These are phyloP conservation scores for Mechanitis messenoides DNA, from an alignment of 2,888 invertebrate species.

Conservation along the genomic window DNA sequence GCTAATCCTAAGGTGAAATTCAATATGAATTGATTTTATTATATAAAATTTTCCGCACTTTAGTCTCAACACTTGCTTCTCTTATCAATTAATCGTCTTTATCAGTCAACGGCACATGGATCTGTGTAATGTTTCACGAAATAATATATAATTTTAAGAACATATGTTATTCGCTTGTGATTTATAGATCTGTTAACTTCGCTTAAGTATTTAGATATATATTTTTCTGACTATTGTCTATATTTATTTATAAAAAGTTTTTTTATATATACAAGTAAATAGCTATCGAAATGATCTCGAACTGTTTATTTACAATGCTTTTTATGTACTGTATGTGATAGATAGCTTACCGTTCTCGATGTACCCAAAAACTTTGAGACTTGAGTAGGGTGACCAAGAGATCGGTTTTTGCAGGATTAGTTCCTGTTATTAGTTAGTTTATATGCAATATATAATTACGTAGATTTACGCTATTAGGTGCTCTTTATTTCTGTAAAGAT, in stretches of 20 bases:
- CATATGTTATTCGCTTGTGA: conserved; percentile 30
- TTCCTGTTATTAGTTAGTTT: not conserved
- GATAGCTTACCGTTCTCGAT: not conserved
- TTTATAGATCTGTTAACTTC: conserved; percentile 32
- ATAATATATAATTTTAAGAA: conserved; percentile 26
- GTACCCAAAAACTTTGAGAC: too few species aligned
- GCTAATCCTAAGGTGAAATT: too few species aligned
- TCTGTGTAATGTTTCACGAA: conserved; percentile 39
- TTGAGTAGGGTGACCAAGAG: too few species aligned
- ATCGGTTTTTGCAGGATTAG: not conserved
- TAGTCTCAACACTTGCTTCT: conserved; percentile 2
- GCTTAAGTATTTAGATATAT: conserved; percentile 4
- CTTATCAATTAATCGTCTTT: conserved; percentile 9
- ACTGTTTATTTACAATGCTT: not conserved
- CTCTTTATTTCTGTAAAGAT: conserved; percentile 5
- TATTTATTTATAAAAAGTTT: not conserved
- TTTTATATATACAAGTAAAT: not conserved
- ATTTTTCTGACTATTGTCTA: too few species aligned
- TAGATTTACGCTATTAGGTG: conserved; percentile 8
- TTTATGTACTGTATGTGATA: conserved; percentile 2
- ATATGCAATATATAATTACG: not conserved
- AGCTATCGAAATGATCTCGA: not conserved
- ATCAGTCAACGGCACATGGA: conserved; percentile 34
- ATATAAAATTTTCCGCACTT: conserved; percentile 8
- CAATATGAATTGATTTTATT: not conserved